phyloP scores from a whole-genome alignment of 2,888 invertebrate genomes.

The Eupeodes latifasciatus region DNA sequence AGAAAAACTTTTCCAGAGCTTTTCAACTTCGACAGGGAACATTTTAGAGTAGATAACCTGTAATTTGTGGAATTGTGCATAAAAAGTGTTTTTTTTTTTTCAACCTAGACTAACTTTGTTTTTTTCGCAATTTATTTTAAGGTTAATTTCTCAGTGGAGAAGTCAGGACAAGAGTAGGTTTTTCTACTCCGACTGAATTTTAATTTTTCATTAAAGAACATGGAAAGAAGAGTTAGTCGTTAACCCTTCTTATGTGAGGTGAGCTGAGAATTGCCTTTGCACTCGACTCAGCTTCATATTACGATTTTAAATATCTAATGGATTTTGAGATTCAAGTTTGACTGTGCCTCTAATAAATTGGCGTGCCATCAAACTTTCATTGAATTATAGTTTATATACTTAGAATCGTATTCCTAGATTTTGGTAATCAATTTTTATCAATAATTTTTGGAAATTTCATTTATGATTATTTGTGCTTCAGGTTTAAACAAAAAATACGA shows the following conservation, averaged over 20 bases:
- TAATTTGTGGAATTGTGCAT: conserved; percentile 61
- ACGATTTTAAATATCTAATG: conserved; percentile 54
- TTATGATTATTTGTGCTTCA: no score
- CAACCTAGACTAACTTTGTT: conserved; percentile 44
- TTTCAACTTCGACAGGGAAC: conserved; percentile 58
- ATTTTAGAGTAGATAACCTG: conserved; percentile 68
- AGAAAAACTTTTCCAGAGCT: conserved; percentile 40
- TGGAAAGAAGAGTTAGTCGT: conserved; percentile 40
- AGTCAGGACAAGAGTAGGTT: conserved; percentile 38
- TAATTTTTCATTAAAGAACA: conserved; percentile 63
- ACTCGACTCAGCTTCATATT: conserved; percentile 24
- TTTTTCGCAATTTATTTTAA: conserved; percentile 64
- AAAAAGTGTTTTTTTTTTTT: conserved; percentile 14
- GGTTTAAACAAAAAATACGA: no score
- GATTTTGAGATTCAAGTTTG: conserved; percentile 23
- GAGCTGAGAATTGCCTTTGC: conserved; percentile 1
- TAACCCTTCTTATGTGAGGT: background rate
- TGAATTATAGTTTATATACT: background rate
- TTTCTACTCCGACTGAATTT: conserved; percentile 60
- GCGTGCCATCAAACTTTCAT: background rate
- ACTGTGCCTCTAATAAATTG: background rate
- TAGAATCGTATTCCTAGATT: background rate
- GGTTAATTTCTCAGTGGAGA: conserved; percentile 57
- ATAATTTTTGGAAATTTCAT: conserved; percentile 23
- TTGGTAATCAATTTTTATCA: conserved; percentile 43